A percentile compares a stretch with the other conserved stretches of the same genome.
Conservation (phyloP, 2,888 invertebrate genomes). For the Ochropleura plecta region DNA sequence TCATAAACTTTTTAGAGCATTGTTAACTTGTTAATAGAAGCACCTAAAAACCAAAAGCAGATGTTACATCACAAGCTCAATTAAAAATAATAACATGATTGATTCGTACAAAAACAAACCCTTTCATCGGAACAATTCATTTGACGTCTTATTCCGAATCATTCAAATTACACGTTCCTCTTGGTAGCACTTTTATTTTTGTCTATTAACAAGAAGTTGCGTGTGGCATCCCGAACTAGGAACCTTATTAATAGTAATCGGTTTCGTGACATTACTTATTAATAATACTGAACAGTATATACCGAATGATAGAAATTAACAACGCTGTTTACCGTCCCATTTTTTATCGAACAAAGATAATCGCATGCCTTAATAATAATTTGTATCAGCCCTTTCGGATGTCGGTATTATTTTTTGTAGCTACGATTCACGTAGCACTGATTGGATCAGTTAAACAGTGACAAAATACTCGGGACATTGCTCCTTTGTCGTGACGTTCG, state of each 20-base stretch:
- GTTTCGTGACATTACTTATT: conserved; percentile 82
- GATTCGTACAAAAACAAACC: conserved; percentile 80
- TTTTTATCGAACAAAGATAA: conserved; percentile 81
- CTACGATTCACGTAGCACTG: conserved; percentile 79
- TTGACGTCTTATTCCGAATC: conserved; percentile 83
- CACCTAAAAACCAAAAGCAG: conserved; percentile 72
- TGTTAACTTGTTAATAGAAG: conserved; percentile 48
- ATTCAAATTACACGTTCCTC: conserved; percentile 83
- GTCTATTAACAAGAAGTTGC: conserved; percentile 75
- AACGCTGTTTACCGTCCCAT: conserved; percentile 73
- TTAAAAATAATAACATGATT: conserved; percentile 87
- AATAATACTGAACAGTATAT: conserved; percentile 76
- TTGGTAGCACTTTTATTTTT: conserved; percentile 70
- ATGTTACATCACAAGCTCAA: conserved; percentile 78
- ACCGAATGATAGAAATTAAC: conserved; percentile 82
- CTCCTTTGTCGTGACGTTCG: conserved; percentile 85
- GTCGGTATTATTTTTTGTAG: conserved; percentile 79
- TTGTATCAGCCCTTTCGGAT: conserved; percentile 82
- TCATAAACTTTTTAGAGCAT: conserved; percentile 5
- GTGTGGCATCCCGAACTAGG: conserved; percentile 75
- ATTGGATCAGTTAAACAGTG: conserved; percentile 89
- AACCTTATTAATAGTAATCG: conserved; percentile 74
- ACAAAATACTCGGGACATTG: conserved; percentile 87
- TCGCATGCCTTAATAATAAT: conserved; percentile 82
- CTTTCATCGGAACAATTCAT: conserved; percentile 83